A percentile compares a stretch with the other conserved stretches of the same genome.
Conservation (phyloP, 2,888 invertebrate species). For the Busseola fusca region DNA sequence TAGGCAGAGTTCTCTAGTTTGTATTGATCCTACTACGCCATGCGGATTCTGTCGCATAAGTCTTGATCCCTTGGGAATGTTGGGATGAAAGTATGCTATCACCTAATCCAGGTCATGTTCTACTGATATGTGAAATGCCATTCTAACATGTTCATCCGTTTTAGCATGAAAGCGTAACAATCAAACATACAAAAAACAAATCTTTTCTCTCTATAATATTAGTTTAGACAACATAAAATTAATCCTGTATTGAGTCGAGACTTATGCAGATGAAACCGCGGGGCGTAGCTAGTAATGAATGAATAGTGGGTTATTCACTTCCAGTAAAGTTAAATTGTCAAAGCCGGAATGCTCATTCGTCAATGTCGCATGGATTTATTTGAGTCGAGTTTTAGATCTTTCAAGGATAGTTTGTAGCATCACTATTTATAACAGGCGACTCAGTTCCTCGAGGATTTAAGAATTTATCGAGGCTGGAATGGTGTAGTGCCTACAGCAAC, state of each 20-base stretch:
- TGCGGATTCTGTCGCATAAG: too few relatives aligned
- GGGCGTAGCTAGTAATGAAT: not conserved
- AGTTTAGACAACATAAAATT: too few relatives aligned
- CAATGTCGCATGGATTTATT: slow-evolving; percentile 41
- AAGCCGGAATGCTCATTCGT: slow-evolving; percentile 16
- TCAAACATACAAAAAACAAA: not conserved
- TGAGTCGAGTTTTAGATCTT: slow-evolving; percentile 20
- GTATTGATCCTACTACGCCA: not conserved
- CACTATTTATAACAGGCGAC: slow-evolving; percentile 24
- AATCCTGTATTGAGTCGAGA: not conserved
- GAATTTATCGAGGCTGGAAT: not conserved
- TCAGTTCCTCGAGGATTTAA: not conserved
- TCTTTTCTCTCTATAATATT: too few relatives aligned
- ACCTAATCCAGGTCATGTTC: too few relatives aligned
- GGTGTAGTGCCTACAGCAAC: not conserved
- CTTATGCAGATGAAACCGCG: not conserved
- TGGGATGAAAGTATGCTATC: too few relatives aligned
- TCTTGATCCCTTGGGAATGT: too few relatives aligned
- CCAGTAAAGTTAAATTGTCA: slow-evolving; percentile 12
- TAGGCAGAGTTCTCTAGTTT: not conserved
- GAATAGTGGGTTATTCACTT: slow-evolving; percentile 11
- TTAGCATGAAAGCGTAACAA: too few relatives aligned
- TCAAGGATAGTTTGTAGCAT: slow-evolving; percentile 3
- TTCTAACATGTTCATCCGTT: too few relatives aligned
- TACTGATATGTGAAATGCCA: too few relatives aligned